These are phyloP conservation scores for Anseranas semipalmata DNA, from an alignment of 2,113 vertebrate species.

Conservation along the genomic window DNA sequence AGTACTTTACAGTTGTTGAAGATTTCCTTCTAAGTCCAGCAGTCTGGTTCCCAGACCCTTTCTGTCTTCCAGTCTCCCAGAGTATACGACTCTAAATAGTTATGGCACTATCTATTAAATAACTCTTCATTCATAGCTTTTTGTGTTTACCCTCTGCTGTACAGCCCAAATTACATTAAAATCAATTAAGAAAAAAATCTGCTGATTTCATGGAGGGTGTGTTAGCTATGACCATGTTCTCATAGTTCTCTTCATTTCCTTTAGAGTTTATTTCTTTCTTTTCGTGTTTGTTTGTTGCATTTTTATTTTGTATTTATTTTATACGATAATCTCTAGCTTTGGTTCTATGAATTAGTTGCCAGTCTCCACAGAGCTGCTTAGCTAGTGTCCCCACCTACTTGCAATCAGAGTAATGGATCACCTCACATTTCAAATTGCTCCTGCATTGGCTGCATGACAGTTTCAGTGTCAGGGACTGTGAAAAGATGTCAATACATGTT, in stretches of 20 bases:
- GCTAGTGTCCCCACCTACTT: not conserved
- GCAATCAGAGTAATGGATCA: not conserved
- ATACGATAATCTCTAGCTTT: not conserved
- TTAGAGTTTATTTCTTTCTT: not conserved
- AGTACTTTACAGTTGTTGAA: not conserved
- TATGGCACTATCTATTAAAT: not conserved
- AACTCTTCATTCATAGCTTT: not conserved
- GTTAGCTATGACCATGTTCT: not conserved
- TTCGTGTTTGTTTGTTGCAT: not conserved
- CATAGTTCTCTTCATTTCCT: not conserved
- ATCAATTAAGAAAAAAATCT: not conserved
- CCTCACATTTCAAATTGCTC: constrained; percentile 26
- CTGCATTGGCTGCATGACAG: not conserved
- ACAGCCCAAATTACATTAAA: not conserved
- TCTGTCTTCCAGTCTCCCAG: not conserved
- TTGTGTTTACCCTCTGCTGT: not conserved
- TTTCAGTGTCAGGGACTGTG: not conserved
- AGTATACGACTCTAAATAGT: not conserved
- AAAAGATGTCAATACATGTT: constrained; percentile 58
- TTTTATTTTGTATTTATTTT: not conserved
- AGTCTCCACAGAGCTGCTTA: not conserved
- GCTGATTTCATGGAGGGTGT: not conserved
- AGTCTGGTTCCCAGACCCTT: not conserved
- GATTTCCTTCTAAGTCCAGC: not conserved
- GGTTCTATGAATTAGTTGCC: not conserved